Base-by-base conservation (phyloP, 2,888 invertebrate species). In the Exocentrus adspersus region DNA sequence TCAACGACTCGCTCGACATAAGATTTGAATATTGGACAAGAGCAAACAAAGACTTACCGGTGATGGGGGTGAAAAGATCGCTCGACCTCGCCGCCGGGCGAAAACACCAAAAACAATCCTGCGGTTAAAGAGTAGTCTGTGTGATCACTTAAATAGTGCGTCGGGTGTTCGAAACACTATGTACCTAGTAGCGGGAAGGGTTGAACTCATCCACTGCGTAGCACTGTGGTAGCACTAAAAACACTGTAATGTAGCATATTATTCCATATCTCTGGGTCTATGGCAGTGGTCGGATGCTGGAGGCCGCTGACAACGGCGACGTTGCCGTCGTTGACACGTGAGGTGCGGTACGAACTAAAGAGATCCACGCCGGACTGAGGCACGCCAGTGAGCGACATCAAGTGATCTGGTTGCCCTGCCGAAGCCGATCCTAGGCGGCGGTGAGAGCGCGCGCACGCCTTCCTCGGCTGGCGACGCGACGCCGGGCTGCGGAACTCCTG, bases 321-420 rank as follows among this genome's bases (percentile, higher is more conserved):
- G 70, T 72, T 75, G 75, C 75, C 75, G 56, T 57, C 46, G 46
- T 57, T 57, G 46, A 74, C 65, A 65, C 74, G 74, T 77, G 75
- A 74, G 71, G 42, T 62, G 63, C 67, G 67, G 64, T 65, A 61
- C 65, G 65, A 68, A 50, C 71, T 64, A 60, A 64, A 50, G 64
- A 65, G 65, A 51, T 62, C 60, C 63, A 57, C 70, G 66, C 56
- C 60, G 69, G 72, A 74, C 71, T 72, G 72, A 62, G 68, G 63
- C 71, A 67, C 60, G 62, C 75, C 67, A 75, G 69, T 70, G 76
- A 76, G 69, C 76, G 74, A 77, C 76, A 75, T 75, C 71, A 70
- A 79, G 75, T 78, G 78, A 79, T 79, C 77, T 73, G 71, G 76
- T 77, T 57, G 63, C 62, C 69, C 67, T 67, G 72, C 67, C 60